Conservation (phyloP, 2,113 vertebrate genomes). For the Opisthocomus hoazin region DNA sequence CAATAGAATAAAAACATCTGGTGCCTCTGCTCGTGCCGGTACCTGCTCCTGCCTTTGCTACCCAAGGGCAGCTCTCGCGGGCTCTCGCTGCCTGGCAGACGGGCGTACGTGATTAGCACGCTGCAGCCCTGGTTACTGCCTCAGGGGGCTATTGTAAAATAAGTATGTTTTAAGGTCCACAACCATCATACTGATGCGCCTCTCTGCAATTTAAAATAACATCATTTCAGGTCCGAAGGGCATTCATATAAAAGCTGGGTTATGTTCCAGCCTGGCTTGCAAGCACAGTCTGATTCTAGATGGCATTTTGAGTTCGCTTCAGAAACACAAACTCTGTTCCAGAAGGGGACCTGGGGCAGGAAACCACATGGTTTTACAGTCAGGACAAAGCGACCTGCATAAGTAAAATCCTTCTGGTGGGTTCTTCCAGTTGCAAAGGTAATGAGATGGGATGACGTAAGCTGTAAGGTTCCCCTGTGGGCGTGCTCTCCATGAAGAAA, state of each 20-base stretch:
- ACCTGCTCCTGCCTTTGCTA: not conserved
- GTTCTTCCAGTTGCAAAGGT: not conserved
- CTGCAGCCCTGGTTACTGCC: not conserved
- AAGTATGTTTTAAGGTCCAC: not conserved
- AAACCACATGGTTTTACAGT: not conserved
- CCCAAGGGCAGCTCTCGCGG: accelerated
- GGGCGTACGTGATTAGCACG: not conserved
- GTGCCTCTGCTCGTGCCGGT: not conserved
- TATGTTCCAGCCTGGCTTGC: not conserved
- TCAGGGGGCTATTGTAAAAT: not conserved
- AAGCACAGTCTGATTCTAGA: not conserved
- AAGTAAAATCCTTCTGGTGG: not conserved
- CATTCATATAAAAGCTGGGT: not conserved
- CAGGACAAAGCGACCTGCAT: not conserved
- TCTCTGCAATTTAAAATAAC: not conserved
- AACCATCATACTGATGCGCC: not conserved
- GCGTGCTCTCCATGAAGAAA: not conserved
- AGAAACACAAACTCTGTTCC: not conserved
- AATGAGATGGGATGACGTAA: not conserved
- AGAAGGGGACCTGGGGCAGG: not conserved
- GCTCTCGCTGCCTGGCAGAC: not conserved
- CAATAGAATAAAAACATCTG: not conserved
- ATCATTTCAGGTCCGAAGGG: not conserved
- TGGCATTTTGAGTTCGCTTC: not conserved
- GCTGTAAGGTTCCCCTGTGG: not conserved